phyloP scores from a whole-genome alignment of 2,888 invertebrate species.

The Trisateles emortualis region DNA sequence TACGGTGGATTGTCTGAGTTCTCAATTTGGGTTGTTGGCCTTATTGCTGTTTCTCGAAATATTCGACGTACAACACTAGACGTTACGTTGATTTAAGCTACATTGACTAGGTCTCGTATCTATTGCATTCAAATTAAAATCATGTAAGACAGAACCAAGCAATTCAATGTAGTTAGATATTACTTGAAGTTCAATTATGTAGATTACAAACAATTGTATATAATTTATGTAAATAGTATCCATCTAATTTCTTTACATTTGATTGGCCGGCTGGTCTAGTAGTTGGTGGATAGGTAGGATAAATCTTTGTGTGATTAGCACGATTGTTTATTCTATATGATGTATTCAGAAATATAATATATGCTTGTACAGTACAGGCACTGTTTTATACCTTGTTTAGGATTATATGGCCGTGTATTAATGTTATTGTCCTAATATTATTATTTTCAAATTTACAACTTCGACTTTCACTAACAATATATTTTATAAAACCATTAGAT shows the following conservation, averaged over 20 bases:
- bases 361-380: too few species aligned
- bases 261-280: too few species aligned
- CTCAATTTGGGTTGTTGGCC: conserved; percentile 36
- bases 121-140: neutral
- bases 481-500: conserved; percentile 50
- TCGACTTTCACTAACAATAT: conserved; percentile 54
- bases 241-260: too few species aligned
- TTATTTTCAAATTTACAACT: conserved; percentile 37
- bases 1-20: conserved; percentile 28
- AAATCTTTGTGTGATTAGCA: too few species aligned
- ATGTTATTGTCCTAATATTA: neutral
- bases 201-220: too few species aligned
- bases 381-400: too few species aligned
- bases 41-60: conserved; percentile 26
- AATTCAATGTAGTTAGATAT: too few species aligned
- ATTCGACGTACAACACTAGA: neutral
- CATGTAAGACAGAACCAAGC: neutral
- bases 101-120: neutral
- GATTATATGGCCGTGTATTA: too few species aligned
- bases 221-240: neutral
- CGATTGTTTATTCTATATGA: too few species aligned
- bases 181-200: too few species aligned
- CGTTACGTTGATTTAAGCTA: neutral
- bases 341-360: too few species aligned
- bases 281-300: too few species aligned